Evolutionary conservation across 1,140 invertebrate genomes (phyloP).

Genomic region (Drosophila repleta): DNA sequence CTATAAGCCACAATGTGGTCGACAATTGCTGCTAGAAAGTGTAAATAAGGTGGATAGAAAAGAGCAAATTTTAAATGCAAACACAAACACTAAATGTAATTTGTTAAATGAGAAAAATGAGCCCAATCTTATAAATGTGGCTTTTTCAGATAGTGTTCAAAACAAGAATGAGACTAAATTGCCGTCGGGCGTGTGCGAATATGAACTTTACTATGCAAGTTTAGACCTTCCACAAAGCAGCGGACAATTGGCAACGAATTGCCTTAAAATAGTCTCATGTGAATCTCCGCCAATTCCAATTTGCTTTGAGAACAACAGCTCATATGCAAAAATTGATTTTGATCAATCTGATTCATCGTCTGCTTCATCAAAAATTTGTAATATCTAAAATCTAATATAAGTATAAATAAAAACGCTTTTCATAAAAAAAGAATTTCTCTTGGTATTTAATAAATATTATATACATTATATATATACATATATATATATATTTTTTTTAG

Average conservation of each 20-base stretch:
- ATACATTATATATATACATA: too few relatives aligned
- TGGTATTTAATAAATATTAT: neutral
- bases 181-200: slow-evolving; percentile 84
- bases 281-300: slow-evolving; percentile 77
- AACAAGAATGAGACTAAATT: slow-evolving; percentile 56
- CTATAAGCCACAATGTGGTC: slow-evolving; percentile 70
- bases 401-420: slow-evolving; percentile 40
- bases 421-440: slow-evolving; percentile 25
- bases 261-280: slow-evolving; percentile 62
- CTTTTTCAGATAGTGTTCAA: slow-evolving; percentile 20
- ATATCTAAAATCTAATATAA: slow-evolving; percentile 60
- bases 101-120: slow-evolving; percentile 26
- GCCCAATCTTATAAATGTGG: slow-evolving; percentile 17
- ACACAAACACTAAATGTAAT: slow-evolving; percentile 19
- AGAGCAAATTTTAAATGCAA: slow-evolving; percentile 6
- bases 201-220: slow-evolving; percentile 87
- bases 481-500: too few relatives aligned
- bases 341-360: slow-evolving; percentile 85
- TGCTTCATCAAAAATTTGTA: slow-evolving; percentile 77
- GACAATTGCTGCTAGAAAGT: slow-evolving; percentile 48
- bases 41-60: slow-evolving; percentile 37
- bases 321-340: slow-evolving; percentile 90
- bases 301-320: slow-evolving; percentile 84
- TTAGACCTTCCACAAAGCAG: slow-evolving; percentile 86
- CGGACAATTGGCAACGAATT: slow-evolving; percentile 64